Base-by-base conservation (phyloP, 1,140 invertebrate species). In the Adoxophyes honmai region DNA sequence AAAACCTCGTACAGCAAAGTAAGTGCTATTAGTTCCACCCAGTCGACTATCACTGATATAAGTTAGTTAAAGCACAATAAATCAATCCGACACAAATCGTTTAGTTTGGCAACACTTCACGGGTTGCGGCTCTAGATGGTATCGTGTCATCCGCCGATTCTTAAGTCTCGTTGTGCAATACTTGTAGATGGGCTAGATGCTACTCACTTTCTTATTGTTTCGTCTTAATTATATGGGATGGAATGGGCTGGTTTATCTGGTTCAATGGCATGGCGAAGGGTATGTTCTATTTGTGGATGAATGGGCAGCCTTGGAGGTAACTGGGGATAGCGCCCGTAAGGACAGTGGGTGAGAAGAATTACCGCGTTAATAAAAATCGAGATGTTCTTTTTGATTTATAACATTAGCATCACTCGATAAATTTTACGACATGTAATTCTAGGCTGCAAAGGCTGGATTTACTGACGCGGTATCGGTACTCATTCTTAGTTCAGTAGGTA, bases 201-300 rank as follows among this genome's bases (percentile, higher is more conserved):
- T 61, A 63, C 39, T 60, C 36, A 78, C 83, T 86, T 86, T 86
- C 78, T 82, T 81, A 86, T 86, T 86, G 83, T 86, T 80, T 75
- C 62, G 70, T 71, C 55, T 80, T 75, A 75, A 78, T 81, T 80
- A 69, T 62, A 68, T 66, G 48, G 55, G 36, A 53, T 38, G 34
- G 36, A 44, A 48, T 28, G 6, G 21, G 21, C 59, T 64, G 51
- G 48, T 55, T 21, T 64, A 68, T 61, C 38, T 70, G 60, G 72
- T 69, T 74, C 78, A 81, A 78, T 75, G 78, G 66, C 68, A 64
- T 11, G 62, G 39, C 38, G 21, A 51, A 59, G 52, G 57, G 59
- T 53, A 57, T 66, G 42, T 14, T 28, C 21, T n/a, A n/a, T n/a
- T 28, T 28, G 21, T 6, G 21, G 21, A 28, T 10, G 36, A 37